phyloP scores from a whole-genome alignment of 2,797 vertebrate species.

The Eidolon dupreanum region DNA sequence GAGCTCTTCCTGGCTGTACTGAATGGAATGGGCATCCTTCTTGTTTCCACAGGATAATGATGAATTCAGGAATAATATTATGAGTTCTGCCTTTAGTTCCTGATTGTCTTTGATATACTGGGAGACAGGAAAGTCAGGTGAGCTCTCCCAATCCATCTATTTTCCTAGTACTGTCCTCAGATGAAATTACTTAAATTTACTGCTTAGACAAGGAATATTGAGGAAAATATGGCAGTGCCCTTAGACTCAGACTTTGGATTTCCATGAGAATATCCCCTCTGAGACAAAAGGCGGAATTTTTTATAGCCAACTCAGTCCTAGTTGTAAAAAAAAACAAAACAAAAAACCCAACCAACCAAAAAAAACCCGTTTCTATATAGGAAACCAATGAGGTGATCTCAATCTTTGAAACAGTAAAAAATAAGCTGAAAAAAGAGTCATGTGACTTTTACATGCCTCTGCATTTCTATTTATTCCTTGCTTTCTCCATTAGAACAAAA shows the following conservation, averaged over 20 bases:
- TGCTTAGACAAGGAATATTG: background rate
- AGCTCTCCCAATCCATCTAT: background rate
- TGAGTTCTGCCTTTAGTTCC: background rate
- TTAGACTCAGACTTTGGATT: background rate
- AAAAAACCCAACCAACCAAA: background rate
- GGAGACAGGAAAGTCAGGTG: background rate
- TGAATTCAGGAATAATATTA: background rate
- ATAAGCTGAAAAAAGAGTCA: background rate
- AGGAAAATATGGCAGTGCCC: background rate
- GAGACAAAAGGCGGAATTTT: background rate
- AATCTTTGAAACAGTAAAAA: background rate
- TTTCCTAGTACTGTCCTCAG: background rate
- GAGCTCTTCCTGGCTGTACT: background rate
- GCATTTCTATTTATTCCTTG: background rate
- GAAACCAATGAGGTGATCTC: background rate
- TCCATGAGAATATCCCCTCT: background rate
- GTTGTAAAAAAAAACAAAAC: background rate
- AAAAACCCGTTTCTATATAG: background rate
- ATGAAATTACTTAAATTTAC: background rate
- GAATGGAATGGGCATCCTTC: background rate
- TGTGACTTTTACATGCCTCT: background rate
- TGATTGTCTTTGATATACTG: background rate
- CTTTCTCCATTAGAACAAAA: conserved; percentile 23
- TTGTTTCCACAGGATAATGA: background rate
- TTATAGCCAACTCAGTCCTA: background rate